These are phyloP conservation scores for Rhyacichthys aspro DNA, from an alignment of 2,797 vertebrate species.

Conservation along the genomic window DNA sequence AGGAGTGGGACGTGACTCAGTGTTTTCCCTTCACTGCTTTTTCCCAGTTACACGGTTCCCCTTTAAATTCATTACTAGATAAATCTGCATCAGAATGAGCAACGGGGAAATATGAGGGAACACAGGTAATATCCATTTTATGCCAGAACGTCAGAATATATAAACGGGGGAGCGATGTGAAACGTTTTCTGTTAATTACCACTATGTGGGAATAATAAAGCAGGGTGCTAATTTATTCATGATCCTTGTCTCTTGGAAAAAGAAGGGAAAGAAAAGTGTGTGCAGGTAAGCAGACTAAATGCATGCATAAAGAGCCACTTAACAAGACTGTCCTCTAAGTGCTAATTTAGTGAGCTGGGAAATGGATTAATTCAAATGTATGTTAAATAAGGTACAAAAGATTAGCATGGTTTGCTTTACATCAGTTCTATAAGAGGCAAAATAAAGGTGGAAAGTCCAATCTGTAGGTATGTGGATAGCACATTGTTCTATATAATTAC, in stretches of 20 bases:
- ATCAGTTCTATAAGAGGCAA: no score
- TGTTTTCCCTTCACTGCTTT: background rate
- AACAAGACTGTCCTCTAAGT: background rate
- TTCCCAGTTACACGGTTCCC: no score
- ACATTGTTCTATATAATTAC: no score
- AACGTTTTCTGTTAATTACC: constrained; percentile 55
- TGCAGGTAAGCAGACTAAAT: constrained; percentile 3
- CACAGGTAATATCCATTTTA: constrained; percentile 11
- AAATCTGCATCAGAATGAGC: constrained; percentile 2
- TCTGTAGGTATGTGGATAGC: no score
- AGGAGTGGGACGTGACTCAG: constrained; percentile 11
- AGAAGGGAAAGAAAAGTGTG: background rate
- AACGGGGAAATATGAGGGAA: background rate
- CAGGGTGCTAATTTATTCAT: constrained; percentile 55
- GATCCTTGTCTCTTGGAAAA: constrained; percentile 48
- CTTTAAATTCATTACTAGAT: constrained; percentile 10
- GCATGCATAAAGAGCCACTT: background rate
- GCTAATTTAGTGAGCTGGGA: background rate
- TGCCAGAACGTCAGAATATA: constrained; percentile 26
- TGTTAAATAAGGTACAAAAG: no score
- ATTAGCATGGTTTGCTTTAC: no score
- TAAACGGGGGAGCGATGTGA: constrained; percentile 31
- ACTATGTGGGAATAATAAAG: constrained; percentile 58
- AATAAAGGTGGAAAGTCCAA: no score
- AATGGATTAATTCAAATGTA: constrained; percentile 3